phyloP scores from a whole-genome alignment of 2,113 vertebrate genomes.

The Gymnogyps californianus region DNA sequence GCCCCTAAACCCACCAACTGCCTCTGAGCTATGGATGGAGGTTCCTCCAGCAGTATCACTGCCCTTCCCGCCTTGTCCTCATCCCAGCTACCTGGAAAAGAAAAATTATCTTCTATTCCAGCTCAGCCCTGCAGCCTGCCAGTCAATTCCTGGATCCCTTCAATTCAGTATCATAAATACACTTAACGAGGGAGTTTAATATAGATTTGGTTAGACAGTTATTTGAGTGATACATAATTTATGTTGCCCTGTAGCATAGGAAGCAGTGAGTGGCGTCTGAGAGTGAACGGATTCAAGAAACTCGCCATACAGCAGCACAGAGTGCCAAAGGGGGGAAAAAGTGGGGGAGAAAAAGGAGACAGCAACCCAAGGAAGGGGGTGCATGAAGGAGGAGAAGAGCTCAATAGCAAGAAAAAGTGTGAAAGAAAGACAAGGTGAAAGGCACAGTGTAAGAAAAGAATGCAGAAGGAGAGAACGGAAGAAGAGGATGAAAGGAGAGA shows the following conservation, averaged over 20 bases:
- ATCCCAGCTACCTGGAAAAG: background rate
- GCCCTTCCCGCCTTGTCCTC: background rate
- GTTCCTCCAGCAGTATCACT: background rate
- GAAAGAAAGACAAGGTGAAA: background rate
- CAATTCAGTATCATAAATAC: constrained; percentile 22
- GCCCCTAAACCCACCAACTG: background rate
- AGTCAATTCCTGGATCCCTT: background rate
- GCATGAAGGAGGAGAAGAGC: background rate
- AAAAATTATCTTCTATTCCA: background rate
- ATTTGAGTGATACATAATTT: constrained; percentile 33
- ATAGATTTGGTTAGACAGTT: constrained; percentile 29
- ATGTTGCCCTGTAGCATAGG: background rate
- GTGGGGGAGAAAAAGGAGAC: background rate
- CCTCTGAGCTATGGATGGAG: background rate
- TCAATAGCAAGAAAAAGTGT: fast-evolving
- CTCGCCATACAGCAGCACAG: background rate
- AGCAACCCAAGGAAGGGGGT: background rate
- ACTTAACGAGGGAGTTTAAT: constrained; percentile 22
- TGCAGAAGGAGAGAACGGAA: background rate
- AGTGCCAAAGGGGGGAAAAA: background rate
- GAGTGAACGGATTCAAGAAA: background rate
- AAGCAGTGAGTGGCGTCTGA: background rate
- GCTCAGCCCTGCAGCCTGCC: constrained; percentile 15
- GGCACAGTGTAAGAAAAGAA: background rate
- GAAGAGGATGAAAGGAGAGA: background rate